Base-by-base conservation (phyloP, 2,888 invertebrate species). In the Lasioglossum villosulum region DNA sequence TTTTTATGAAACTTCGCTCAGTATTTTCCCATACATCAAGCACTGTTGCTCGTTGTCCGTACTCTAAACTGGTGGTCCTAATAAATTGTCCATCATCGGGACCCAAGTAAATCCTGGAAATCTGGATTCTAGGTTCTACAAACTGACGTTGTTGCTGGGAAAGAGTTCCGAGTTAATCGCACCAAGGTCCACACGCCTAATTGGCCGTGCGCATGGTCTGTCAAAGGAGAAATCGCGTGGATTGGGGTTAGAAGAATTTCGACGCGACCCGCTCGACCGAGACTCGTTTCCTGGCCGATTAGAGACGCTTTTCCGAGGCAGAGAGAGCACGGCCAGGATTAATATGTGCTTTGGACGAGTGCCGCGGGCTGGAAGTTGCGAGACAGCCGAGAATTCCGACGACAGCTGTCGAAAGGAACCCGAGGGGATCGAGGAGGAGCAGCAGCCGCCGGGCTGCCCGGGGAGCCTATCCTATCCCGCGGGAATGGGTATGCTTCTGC, bases 401-500 rank as follows among this genome's bases (percentile, higher is more conserved):
- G 90, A 85, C 85, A 80, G 82, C 83, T 88, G 82, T 83, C 73
- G 86, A 63, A 82, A 90, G 86, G 83, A 73, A 85, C 78, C 85
- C 71, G 77, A 45, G 81, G 63, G 83, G 72, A 63, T 81, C 74
- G 68, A 59, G 42, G 75, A 39, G 52, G 52, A 52, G 52, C 52
- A 30, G 30, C 16, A 30, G 79, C 34, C 27, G 37, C 66, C 75
- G 59, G 37, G 72, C 71, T 75, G 80, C 79, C 68, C 78, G 56
- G 66, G 71, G 76, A 73, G 56, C 63, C 63, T 30, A 48, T 71
- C 16, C 83, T 88, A 85, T 78, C 77, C 86, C 80, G 86, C 83
- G 83, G 88, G 83, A 83, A 94, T 94, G 94, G 95, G 94, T 91
- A 96, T 97, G 97, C 96, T 97, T 96, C 96, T 97, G 95, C 97